These are phyloP conservation scores for Drosophila fulvimacula DNA, from an alignment of 2,888 invertebrate genomes.

Conservation along the genomic window DNA sequence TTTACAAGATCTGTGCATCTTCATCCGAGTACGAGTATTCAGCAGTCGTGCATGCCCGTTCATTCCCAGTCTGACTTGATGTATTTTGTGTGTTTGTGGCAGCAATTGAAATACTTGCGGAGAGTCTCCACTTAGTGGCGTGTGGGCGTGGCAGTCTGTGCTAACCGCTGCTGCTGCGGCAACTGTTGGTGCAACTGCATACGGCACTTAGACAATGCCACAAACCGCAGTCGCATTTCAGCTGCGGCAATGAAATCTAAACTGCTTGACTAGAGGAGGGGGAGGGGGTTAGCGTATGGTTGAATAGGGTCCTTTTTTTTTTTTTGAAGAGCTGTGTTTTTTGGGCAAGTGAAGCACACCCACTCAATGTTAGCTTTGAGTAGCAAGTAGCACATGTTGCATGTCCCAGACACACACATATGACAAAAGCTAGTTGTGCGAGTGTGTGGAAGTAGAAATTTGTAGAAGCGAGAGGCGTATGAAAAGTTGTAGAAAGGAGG, in stretches of 20 bases:
- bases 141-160: conserved; percentile 12
- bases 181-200: conserved; percentile 23
- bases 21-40: neutral
- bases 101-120: neutral
- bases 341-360: conserved; percentile 12
- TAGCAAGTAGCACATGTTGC: conserved; percentile 28
- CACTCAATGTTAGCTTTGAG: conserved; percentile 22
- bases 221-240: conserved; percentile 41
- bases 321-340: neutral
- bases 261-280: conserved; percentile 23
- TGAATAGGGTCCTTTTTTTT: neutral
- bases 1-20: too few species aligned
- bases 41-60: neutral
- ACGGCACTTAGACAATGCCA: conserved; percentile 37
- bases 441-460: neutral
- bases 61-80: neutral
- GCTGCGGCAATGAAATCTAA: conserved; percentile 59
- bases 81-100: conserved; percentile 3
- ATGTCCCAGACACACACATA: conserved; percentile 13
- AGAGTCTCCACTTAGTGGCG: conserved; percentile 11
- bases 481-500: neutral
- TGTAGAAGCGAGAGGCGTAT: neutral
- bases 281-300: neutral
- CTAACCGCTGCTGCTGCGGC: conserved; percentile 6
- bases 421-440: neutral